Conservation (phyloP, 35 echinoderm and acorn worm genomes). For the Hemicentrotus pulcherrimus region DNA sequence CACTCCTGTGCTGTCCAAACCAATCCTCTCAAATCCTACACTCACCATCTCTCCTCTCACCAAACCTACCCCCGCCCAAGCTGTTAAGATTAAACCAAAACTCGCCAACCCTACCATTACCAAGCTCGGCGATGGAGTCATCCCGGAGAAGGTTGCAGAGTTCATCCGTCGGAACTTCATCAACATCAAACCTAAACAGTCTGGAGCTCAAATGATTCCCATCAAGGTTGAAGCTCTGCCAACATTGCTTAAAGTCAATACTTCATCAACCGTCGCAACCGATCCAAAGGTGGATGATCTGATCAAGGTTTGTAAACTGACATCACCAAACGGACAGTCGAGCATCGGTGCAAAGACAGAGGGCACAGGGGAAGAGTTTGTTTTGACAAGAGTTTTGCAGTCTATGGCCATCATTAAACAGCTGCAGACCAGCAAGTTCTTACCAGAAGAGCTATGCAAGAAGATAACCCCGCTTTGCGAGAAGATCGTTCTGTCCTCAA, state of each 20-base stretch:
- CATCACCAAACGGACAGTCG: not conserved
- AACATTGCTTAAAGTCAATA: not conserved
- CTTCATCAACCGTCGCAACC: not conserved
- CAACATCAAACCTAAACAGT: conserved; percentile 22
- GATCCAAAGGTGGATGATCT: not conserved
- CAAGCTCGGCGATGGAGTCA: not conserved
- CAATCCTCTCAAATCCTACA: not conserved
- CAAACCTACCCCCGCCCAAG: not conserved
- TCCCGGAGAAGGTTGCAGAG: not conserved
- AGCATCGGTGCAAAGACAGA: not conserved
- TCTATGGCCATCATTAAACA: not conserved
- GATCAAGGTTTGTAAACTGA: not conserved
- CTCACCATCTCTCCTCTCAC: not conserved
- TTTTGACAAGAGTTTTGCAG: not conserved
- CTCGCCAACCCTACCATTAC: not conserved
- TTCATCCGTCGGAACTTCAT: conserved; percentile 16
- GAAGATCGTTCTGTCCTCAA: not conserved
- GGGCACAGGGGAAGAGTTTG: not conserved
- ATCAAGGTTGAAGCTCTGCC: not conserved
- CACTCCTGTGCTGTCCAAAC: not conserved
- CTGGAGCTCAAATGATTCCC: not conserved
- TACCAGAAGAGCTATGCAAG: conserved; percentile 22
- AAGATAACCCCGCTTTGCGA: conserved; percentile 25
- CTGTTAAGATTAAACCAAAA: not conserved
- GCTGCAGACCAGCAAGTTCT: not conserved